Evolutionary conservation across 2,888 invertebrate species (phyloP).

Genomic region (Scrobipalpa costella): DNA sequence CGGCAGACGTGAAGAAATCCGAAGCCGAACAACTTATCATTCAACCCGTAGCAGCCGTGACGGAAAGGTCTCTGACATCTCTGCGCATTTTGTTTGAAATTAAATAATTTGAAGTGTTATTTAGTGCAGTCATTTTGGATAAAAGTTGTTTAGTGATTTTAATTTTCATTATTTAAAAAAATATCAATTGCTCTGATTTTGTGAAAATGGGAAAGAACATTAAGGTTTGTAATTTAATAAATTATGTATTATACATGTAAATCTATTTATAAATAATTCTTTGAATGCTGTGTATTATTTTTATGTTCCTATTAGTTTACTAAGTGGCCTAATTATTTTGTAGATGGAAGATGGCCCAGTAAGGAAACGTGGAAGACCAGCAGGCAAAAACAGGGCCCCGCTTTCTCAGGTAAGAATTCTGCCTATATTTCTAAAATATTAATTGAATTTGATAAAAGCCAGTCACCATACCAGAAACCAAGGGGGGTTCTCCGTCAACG

Average conservation of each 20-base stretch:
- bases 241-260: not conserved
- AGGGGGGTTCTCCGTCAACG: no score
- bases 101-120: no score
- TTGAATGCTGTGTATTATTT: not conserved
- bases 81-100: not conserved
- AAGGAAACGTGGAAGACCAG: constrained; percentile 21
- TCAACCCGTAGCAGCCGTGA: not conserved
- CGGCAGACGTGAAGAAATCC: not conserved
- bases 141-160: not conserved
- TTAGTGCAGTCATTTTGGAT: not conserved
- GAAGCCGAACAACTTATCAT: not conserved
- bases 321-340: not conserved
- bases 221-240: not conserved
- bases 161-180: no score
- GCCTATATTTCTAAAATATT: not conserved
- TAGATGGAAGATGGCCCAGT: not conserved
- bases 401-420: constrained; percentile 15
- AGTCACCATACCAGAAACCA: no score
- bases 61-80: not conserved
- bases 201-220: constrained; percentile 9
- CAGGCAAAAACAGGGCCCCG: constrained; percentile 13
- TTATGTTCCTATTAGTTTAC: not conserved
- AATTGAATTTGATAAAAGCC: not conserved
- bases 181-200: no score
- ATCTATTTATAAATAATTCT: not conserved